A percentile compares a stretch with the other conserved stretches of the same genome.
These are phyloP conservation scores for Drosophila tanythrix DNA, from an alignment of 2,888 invertebrate genomes.

Conservation along the genomic window DNA sequence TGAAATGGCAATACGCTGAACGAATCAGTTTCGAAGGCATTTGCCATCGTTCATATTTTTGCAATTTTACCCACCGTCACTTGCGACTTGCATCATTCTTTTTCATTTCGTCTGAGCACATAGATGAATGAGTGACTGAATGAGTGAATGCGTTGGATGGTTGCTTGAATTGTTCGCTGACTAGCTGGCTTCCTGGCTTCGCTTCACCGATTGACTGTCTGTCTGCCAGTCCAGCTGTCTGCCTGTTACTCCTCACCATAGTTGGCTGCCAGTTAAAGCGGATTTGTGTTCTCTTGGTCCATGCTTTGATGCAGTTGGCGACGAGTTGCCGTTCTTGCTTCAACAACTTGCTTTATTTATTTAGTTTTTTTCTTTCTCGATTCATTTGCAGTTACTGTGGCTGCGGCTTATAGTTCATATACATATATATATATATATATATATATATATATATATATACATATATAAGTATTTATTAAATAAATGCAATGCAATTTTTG, in stretches of 20 bases:
- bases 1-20: conserved; percentile 13
- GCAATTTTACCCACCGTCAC: conserved; percentile 43
- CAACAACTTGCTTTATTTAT: conserved; percentile 42
- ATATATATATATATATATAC: not conserved
- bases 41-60: conserved; percentile 54
- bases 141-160: conserved; percentile 30
- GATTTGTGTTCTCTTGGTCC: conserved; percentile 28
- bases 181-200: conserved; percentile 35
- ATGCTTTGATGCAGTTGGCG: conserved; percentile 24
- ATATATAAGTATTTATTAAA: conserved; percentile 34
- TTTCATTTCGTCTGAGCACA: conserved; percentile 51
- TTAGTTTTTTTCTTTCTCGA: conserved; percentile 28
- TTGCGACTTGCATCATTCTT: conserved; percentile 62
- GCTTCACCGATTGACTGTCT: not conserved
- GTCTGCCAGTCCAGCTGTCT: conserved; percentile 17
- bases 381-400: conserved; percentile 27
- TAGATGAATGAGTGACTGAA: conserved; percentile 45
- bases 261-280: conserved; percentile 10
- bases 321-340: conserved; percentile 37
- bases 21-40: conserved; percentile 46
- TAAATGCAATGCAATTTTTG: not conserved
- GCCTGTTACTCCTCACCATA: conserved; percentile 1
- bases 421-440: not conserved
- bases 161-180: conserved; percentile 41
- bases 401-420: conserved; percentile 13